phyloP scores from a whole-genome alignment of 2,797 vertebrate genomes.

The Echeneis naucrates region DNA sequence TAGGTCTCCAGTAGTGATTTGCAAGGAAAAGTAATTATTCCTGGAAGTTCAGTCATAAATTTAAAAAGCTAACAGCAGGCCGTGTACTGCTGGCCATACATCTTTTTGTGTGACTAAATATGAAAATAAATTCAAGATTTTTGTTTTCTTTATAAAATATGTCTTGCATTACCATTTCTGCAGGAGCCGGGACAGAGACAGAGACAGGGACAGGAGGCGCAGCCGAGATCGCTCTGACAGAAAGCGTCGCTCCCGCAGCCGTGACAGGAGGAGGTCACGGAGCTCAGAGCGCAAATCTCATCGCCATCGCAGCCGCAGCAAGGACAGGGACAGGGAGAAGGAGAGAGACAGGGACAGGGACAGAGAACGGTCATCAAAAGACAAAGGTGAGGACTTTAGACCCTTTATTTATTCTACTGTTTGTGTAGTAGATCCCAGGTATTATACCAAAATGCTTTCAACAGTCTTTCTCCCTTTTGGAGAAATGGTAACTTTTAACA shows the following conservation, averaged over 20 bases:
- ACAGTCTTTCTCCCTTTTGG: no score
- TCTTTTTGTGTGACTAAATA: background rate
- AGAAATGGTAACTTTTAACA: background rate
- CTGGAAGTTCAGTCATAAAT: background rate
- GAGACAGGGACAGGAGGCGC: constrained; percentile 82
- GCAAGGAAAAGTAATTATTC: background rate
- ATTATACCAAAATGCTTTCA: no score
- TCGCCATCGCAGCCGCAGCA: constrained; percentile 94
- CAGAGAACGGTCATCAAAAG: constrained; percentile 93
- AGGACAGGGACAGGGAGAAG: constrained; percentile 90
- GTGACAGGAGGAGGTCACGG: constrained; percentile 93
- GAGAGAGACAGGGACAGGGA: constrained; percentile 88
- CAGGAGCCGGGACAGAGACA: constrained; percentile 83
- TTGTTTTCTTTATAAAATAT: background rate
- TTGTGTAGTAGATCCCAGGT: no score
- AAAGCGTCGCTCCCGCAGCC: constrained; percentile 95
- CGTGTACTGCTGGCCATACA: background rate
- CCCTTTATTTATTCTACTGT: background rate
- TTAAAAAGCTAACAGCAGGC: background rate
- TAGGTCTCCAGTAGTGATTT: background rate
- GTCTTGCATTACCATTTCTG: background rate
- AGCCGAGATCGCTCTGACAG: constrained; percentile 94
- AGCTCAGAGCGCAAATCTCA: constrained; percentile 95
- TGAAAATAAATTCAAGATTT: background rate
- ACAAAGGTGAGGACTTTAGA: constrained; percentile 89